These are phyloP conservation scores for Papio anubis DNA, from an alignment of 2,113 vertebrate genomes.

Conservation along the genomic window DNA sequence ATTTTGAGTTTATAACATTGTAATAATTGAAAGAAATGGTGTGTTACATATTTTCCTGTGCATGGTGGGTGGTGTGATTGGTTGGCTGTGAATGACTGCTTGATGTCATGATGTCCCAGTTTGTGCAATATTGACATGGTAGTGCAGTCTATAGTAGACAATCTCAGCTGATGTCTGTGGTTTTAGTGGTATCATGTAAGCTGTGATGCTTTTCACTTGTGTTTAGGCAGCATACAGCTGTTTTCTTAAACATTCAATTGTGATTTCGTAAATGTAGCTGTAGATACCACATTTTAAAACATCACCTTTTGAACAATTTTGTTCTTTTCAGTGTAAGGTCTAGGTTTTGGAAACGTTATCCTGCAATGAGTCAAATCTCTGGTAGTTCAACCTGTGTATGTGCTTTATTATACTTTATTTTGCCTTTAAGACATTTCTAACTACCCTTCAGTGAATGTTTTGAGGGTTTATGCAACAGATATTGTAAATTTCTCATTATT, in stretches of 20 bases:
- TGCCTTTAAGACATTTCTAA: neutral
- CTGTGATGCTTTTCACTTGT: neutral
- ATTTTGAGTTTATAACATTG: neutral
- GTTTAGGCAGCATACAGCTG: neutral
- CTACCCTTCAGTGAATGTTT: neutral
- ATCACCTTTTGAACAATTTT: slow-evolving; percentile 8
- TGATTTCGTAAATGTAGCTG: slow-evolving; percentile 1
- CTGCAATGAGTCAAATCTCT: neutral
- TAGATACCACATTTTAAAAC: neutral
- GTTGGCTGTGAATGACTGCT: neutral
- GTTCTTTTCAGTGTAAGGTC: neutral
- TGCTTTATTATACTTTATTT: slow-evolving; percentile 7
- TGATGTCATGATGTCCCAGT: neutral
- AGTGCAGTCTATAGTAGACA: neutral
- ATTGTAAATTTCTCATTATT: slow-evolving; percentile 21
- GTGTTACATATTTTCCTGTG: neutral
- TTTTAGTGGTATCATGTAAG: neutral
- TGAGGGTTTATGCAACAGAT: neutral
- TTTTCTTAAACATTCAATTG: neutral
- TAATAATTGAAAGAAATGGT: neutral
- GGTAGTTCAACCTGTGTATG: neutral
- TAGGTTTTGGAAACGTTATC: slow-evolving; percentile 33
- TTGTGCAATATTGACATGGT: neutral
- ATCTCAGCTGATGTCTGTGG: neutral
- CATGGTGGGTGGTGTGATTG: neutral